These are phyloP conservation scores for Colletes collaris DNA, from an alignment of 2,888 invertebrate species.

Conservation along the genomic window DNA sequence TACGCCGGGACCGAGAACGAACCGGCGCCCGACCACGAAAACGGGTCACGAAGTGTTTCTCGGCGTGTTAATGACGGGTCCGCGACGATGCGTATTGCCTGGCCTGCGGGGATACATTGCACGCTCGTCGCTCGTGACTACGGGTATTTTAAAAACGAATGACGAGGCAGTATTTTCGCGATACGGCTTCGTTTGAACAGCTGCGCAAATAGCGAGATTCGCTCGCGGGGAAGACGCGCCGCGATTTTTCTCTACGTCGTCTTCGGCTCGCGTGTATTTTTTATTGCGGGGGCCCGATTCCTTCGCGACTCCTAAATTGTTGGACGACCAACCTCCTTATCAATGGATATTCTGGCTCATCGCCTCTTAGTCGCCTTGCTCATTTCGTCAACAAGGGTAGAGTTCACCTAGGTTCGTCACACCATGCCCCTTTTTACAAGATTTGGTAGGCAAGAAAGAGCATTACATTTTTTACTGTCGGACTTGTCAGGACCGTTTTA, in stretches of 20 bases:
- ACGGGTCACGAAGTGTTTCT: slow-evolving; percentile 64
- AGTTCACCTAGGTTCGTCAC: too few relatives aligned
- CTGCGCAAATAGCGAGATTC: slow-evolving; percentile 76
- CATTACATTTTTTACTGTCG: too few relatives aligned
- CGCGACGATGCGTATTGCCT: not conserved
- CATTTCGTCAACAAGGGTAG: too few relatives aligned
- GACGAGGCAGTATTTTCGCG: slow-evolving; percentile 74
- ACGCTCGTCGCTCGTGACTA: slow-evolving; percentile 33
- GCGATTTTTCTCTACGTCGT: slow-evolving; percentile 61
- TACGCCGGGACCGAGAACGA: slow-evolving; percentile 28
- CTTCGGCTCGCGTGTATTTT: slow-evolving; percentile 47
- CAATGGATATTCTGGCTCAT: too few relatives aligned
- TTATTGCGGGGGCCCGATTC: slow-evolving; percentile 49
- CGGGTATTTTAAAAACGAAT: slow-evolving; percentile 74
- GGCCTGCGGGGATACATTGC: not conserved
- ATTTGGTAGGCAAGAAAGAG: too few relatives aligned
- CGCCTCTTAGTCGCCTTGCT: too few relatives aligned
- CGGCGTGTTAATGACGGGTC: slow-evolving; percentile 59
- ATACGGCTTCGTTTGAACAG: slow-evolving; percentile 73
- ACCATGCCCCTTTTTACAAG: too few relatives aligned
- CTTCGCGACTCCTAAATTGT: not conserved
- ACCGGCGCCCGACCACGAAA: slow-evolving; percentile 42
- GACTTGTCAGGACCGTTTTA: too few relatives aligned
- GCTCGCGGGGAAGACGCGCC: slow-evolving; percentile 51
- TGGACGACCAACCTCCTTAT: too few relatives aligned